Evolutionary conservation across 2,797 vertebrate genomes (phyloP), one percentile per base, ranked within the genome.

Genomic region (Calcarius lapponicus): DNA sequence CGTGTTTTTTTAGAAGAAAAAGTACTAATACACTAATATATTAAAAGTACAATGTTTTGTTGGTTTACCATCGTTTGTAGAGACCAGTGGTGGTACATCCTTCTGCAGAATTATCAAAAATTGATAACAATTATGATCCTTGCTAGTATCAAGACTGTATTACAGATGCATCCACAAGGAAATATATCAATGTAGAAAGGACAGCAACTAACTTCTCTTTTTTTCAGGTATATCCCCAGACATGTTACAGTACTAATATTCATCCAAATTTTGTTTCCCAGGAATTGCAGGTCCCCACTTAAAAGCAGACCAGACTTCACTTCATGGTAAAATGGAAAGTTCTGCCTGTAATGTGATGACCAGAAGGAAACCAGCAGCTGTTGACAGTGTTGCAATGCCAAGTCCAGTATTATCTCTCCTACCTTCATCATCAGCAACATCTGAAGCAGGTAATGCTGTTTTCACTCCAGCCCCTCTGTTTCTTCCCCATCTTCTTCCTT

Each of bases 351-450:
- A 96, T 22, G 80, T 96, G 96, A 97, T 98, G 97, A 98, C 98
- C 87, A 98, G 98, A 95, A 98, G 97, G 97, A 98, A 98, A 95
- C 97, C 98, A 95, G 90, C 97, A 66, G n/a, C 84, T 51, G 96
- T 97, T 43, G 98, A 98, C 60, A 97, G 96, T 86, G 88, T 98
- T 92, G 88, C 97, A 34, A 95, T 98, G 54, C 96, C 98, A 0
- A 90, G 91, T 70, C 97, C 98, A 25, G 95, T 98, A 81, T 96
- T 98, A 57, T 98, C 98, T 79, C 98, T 98, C 79, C 94, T 98
- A 65, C 97, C 98, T 90, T 98, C 98, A 43, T 74, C 98, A 67
- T 56, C 97, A 92, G 95, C 97, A 80, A 92, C 97, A 12, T 95
- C 98, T 18, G 98, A 98, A 60, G 92, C 98, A 98, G 98, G 98